Evolutionary conservation across 2,797 vertebrate species (phyloP).

Genomic region (Galaxias olidus): DNA sequence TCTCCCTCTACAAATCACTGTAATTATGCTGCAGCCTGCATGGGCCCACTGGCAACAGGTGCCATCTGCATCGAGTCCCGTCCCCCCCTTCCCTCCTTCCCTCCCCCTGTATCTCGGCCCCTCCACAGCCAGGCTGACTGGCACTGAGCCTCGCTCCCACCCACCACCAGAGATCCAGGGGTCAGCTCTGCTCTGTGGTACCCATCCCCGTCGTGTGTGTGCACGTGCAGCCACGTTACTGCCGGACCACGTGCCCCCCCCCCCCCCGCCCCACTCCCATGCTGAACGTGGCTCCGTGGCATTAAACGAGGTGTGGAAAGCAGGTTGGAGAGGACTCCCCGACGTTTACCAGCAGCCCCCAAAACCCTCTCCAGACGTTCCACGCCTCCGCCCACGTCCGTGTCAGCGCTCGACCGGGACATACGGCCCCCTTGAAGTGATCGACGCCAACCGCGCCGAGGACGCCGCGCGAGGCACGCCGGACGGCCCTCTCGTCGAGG

Average conservation of each 20-base stretch:
- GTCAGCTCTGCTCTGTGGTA: too few species aligned
- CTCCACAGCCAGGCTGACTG: constrained; percentile 64
- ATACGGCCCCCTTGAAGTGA: constrained; percentile 73
- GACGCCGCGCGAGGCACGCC: constrained; percentile 28
- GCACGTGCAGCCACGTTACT: too few species aligned
- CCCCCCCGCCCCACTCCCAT: constrained; percentile 7
- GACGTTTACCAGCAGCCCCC: constrained; percentile 68
- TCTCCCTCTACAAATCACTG: constrained; percentile 77
- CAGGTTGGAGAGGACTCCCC: constrained; percentile 73
- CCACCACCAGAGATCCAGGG: constrained; percentile 17
- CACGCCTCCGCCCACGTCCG: constrained; percentile 67
- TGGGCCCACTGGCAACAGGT: constrained; percentile 79
- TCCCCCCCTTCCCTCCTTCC: constrained; percentile 61
- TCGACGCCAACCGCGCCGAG: constrained; percentile 63
- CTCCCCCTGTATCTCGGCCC: constrained; percentile 53
- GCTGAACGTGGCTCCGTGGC: constrained; percentile 68
- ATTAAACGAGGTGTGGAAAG: constrained; percentile 75
- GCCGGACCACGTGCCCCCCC: too few species aligned
- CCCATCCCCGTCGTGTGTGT: too few species aligned
- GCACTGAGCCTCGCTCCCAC: constrained; percentile 57
- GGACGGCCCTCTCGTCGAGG: too few species aligned
- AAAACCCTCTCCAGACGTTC: constrained; percentile 71
- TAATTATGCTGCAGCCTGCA: constrained; percentile 78
- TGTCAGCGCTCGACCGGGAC: constrained; percentile 71
- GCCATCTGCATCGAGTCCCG: constrained; percentile 76